A percentile compares a stretch with the other conserved stretches of the same genome.
Conservation (phyloP, 1,140 invertebrate species). For the Drosophila ficusphila region DNA sequence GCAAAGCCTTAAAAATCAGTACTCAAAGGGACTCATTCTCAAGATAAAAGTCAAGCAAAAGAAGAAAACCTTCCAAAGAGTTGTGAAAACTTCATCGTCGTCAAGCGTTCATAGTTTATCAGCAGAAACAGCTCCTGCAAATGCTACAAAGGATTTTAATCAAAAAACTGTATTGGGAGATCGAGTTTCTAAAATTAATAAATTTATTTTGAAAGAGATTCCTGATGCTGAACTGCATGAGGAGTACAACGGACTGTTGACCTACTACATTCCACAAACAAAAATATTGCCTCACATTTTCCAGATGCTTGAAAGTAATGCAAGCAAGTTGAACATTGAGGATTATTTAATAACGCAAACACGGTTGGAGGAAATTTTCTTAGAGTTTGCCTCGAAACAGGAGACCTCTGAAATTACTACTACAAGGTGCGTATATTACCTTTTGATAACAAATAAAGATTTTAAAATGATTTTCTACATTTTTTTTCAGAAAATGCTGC, state of each 20-base stretch:
- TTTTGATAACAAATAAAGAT: too few species aligned
- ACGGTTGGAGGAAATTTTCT: slow-evolving; percentile 91
- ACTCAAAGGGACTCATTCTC: slow-evolving; percentile 87
- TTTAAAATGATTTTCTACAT: background rate
- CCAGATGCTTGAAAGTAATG: slow-evolving; percentile 88
- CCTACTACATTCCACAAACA: slow-evolving; percentile 88
- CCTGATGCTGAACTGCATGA: slow-evolving; percentile 85
- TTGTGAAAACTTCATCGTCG: background rate
- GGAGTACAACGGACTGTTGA: slow-evolving; percentile 89
- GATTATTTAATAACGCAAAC: slow-evolving; percentile 94
- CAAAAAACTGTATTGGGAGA: background rate
- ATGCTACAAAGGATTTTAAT: too few species aligned
- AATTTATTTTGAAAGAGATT: slow-evolving; percentile 10
- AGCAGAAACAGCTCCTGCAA: too few species aligned
- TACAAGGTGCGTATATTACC: background rate
- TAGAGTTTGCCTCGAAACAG: slow-evolving; percentile 83
- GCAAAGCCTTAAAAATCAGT: slow-evolving; percentile 89
- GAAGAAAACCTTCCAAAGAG: background rate
- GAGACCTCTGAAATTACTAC: too few species aligned
- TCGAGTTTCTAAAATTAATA: slow-evolving; percentile 1
- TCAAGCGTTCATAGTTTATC: background rate
- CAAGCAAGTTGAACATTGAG: slow-evolving; percentile 87
- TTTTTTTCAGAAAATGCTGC: slow-evolving; percentile 5
- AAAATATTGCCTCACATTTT: slow-evolving; percentile 90
- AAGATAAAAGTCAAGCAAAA: slow-evolving; percentile 53